Conservation (phyloP, 2,888 invertebrate species). For the Drosophila fungiperda region DNA sequence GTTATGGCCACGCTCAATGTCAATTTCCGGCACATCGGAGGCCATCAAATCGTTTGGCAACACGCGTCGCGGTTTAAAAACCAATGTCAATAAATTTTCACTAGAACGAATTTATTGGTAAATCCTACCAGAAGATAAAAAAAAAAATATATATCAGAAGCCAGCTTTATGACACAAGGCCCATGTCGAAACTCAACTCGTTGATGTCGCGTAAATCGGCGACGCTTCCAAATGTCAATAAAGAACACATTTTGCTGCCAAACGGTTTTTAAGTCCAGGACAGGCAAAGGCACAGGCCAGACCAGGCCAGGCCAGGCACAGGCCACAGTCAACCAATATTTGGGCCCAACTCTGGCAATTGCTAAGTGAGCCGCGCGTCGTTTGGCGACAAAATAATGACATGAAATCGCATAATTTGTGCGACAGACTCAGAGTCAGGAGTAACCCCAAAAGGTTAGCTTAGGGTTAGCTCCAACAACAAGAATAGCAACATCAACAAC, state of each 20-base stretch:
- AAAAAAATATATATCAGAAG: not conserved
- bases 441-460: constrained; percentile 43
- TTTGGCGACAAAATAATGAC: constrained; percentile 82
- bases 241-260: constrained; percentile 67
- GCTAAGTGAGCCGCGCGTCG: constrained; percentile 75
- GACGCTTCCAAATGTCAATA: constrained; percentile 74
- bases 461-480: constrained; percentile 32
- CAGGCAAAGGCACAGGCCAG: not conserved
- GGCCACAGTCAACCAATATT: constrained; percentile 24
- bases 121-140: constrained; percentile 38
- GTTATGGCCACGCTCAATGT: constrained; percentile 57
- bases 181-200: constrained; percentile 56
- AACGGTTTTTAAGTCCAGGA: constrained; percentile 35
- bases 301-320: not conserved
- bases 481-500: constrained; percentile 4
- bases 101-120: constrained; percentile 80
- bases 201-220: constrained; percentile 71
- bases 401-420: constrained; percentile 82
- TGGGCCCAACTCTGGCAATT: constrained; percentile 40
- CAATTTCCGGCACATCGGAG: constrained; percentile 58
- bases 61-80: constrained; percentile 80
- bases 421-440: constrained; percentile 43
- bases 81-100: constrained; percentile 80
- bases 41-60: constrained; percentile 66
- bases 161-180: constrained; percentile 68